A percentile compares a stretch with the other conserved stretches of the same genome.
These are phyloP conservation scores for Trisateles emortualis DNA, from an alignment of 2,888 invertebrate genomes.

Conservation along the genomic window DNA sequence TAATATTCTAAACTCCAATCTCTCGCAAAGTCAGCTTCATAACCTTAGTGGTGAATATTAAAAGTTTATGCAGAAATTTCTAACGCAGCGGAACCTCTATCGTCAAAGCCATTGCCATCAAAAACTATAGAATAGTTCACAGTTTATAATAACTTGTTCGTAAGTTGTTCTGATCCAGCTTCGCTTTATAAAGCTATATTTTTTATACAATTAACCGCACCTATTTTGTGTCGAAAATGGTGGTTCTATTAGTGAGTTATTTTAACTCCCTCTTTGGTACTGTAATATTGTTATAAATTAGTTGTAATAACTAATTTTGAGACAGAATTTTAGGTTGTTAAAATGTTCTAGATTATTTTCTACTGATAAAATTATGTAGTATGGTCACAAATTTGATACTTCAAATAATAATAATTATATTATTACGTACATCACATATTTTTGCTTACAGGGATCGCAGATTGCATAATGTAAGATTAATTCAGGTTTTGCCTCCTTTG, in stretches of 20 bases:
- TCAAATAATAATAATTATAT: too few species aligned
- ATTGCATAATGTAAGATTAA: too few species aligned
- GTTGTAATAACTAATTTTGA: constrained; percentile 13
- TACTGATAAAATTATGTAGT: neutral
- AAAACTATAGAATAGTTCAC: constrained; percentile 36
- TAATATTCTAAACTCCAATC: neutral
- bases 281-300: constrained; percentile 28
- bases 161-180: constrained; percentile 33
- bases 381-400: neutral
- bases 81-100: constrained; percentile 13
- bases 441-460: too few species aligned
- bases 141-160: constrained; percentile 45
- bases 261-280: constrained; percentile 26
- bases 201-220: constrained; percentile 35
- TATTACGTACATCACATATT: too few species aligned
- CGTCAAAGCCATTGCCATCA: constrained; percentile 24
- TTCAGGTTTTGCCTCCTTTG: too few species aligned
- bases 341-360: neutral
- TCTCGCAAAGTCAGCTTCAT: constrained; percentile 6
- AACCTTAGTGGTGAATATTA: constrained; percentile 19
- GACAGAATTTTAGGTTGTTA: constrained; percentile 14
- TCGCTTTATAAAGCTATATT: constrained; percentile 26
- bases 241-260: constrained; percentile 28
- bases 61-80: constrained; percentile 21
- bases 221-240: constrained; percentile 31